A percentile compares a stretch with the other conserved stretches of the same genome.
Conservation (phyloP, 2,888 invertebrate species). For the Tetranychus piercei region DNA sequence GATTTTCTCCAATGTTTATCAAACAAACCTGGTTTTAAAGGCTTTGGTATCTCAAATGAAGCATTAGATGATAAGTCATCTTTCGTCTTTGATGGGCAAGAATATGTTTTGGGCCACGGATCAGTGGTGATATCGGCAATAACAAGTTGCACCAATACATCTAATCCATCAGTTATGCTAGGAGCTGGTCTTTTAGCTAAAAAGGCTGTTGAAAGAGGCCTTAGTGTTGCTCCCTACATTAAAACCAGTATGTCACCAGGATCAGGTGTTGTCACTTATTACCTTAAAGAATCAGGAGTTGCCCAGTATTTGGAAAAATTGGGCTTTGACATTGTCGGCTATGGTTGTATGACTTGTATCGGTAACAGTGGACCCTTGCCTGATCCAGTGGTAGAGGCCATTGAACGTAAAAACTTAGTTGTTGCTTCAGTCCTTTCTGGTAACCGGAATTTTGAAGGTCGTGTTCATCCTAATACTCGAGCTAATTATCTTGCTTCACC, state of each 20-base stretch:
- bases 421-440: slow-evolving; percentile 91
- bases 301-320: slow-evolving; percentile 62
- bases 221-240: slow-evolving; percentile 72
- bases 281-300: slow-evolving; percentile 72
- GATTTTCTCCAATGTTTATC: slow-evolving; percentile 69
- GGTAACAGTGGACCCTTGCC: slow-evolving; percentile 91
- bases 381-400: slow-evolving; percentile 71
- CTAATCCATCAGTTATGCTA: slow-evolving; percentile 93
- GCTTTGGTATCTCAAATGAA: slow-evolving; percentile 54
- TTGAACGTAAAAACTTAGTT: slow-evolving; percentile 80
- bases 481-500: slow-evolving; percentile 98
- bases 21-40: slow-evolving; percentile 78
- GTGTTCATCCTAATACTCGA: slow-evolving; percentile 86
- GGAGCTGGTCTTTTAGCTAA: slow-evolving; percentile 85
- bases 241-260: slow-evolving; percentile 94
- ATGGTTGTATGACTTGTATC: slow-evolving; percentile 98
- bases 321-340: slow-evolving; percentile 90
- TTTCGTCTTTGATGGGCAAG: slow-evolving; percentile 60
- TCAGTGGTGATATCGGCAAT: slow-evolving; percentile 93
- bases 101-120: slow-evolving; percentile 64
- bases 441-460: slow-evolving; percentile 92
- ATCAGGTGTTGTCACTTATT: slow-evolving; percentile 81
- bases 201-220: slow-evolving; percentile 77
- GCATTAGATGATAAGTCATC: slow-evolving; percentile 46
- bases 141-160: slow-evolving; percentile 93